Base-by-base conservation (phyloP, 2,797 vertebrate species). In the Pseudotriccus pelzelni region DNA sequence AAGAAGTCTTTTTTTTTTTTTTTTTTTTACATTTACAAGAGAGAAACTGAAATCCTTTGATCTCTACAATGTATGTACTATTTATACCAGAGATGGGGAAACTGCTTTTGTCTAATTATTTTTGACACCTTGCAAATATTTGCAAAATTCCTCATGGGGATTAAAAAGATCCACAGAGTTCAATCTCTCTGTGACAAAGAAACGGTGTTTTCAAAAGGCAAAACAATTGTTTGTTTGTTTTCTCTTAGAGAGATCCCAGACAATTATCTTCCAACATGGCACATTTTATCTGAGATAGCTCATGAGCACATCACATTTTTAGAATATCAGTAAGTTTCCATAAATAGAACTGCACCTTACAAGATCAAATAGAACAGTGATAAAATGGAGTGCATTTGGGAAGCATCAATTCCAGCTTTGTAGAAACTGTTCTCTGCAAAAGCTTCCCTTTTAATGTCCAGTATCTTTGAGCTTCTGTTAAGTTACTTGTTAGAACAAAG, bases 41-140 rank as follows among this genome's bases (percentile, higher is more conserved):
- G 63, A 89, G 88, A 52, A 94, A 89, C 72, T 76, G 68, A 91
- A 91, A 69, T 63, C 87, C 92, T 98, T 97, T 98, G 97, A 98
- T 97, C 96, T 97, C 77, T 91, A 96, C 94, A 87, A 96, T 95
- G 66, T 85, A 60, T 47, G 6, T 83, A 79, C 92, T 75, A 73
- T 93, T 97, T 96, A 84, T 95, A 83, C 79, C 63, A 34, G 49
- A 84, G 92, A 73, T 87, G 92, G 72, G 30, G 91, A 90, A 97
- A 95, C 83, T 72, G 89, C 83, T 97, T 96, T 96, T 96, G 95
- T 97, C 97, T 97, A 98, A 98, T 98, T 98, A 98, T 97, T 97
- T 97, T 87, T 97, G 97, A 98, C 95, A 41, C 92, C 94, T 95
- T 96, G 97, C 95, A 97, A 98, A 98, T 97, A 95, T 97, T 97